Evolutionary conservation across 2,888 invertebrate genomes (phyloP), one percentile per base, ranked within the genome.

Genomic region (Eilema caniola): DNA sequence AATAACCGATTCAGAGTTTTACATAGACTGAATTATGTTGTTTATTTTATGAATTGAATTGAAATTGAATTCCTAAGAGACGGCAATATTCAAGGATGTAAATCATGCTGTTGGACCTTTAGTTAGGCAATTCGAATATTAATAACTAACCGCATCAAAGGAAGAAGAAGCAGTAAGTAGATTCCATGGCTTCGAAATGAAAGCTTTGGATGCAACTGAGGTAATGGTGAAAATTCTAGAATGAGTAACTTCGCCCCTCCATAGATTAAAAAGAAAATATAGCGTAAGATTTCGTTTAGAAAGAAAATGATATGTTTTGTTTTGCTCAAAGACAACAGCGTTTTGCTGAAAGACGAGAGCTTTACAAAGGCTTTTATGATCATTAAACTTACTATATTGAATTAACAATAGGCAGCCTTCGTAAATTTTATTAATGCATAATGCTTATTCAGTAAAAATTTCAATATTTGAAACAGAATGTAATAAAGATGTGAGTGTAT

Each of bases 1-100:
- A 41, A 62, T 69, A 69, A 67, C 24, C 25, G 56, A 74, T 66
- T 74, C 37, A 31, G 62, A 66, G 28, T 62, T 63, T 71, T 69
- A 33, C 60, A 28, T 24, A 25, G 31, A 31, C 62, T 62, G 47
- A 56, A 62, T 56, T 16, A 56, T 31, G 47, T 12, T 56, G 8
- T 68, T 57, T 25, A 37, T 62, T 59, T 63, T 59, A 37, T 57
- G 41, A 25, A 41, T 41, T 25, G 20, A 2, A 16, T 25, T n/a
- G n/a, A n/a, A n/a, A 25, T 20, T 11, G 41, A 5, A 24, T 5
- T 24, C 41, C 37, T 62, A 41, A 25, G 11, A 24, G 24, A 14
- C 14, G 23, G 33, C 24, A 1, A 62, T 53, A 53, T n/a, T 53
- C 8, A 20, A 53, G 2, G 1, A n/a, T 20, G n/a, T 0, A 53